A percentile compares a stretch with the other conserved stretches of the same genome.
phyloP scores from a whole-genome alignment of 2,797 vertebrate species.

The Gymnocypris eckloni region DNA sequence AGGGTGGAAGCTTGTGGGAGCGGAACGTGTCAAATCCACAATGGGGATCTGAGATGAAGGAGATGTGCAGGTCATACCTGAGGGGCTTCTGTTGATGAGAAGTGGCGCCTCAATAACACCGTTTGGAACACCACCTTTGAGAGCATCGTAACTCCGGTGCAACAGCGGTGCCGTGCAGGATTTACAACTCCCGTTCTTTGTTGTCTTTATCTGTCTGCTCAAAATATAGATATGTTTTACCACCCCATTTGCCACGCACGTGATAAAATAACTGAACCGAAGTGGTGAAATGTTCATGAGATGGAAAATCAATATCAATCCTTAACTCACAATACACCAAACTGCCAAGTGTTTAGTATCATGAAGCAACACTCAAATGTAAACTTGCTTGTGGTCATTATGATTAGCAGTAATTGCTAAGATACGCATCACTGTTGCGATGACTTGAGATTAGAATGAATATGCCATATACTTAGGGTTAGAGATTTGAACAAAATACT shows the following conservation, averaged over 20 bases:
- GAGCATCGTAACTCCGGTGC: slow-evolving; percentile 33
- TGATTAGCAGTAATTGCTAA: neutral
- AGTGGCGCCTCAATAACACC: slow-evolving; percentile 38
- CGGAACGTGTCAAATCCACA: slow-evolving; percentile 47
- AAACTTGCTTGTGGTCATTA: neutral
- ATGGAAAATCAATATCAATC: slow-evolving; percentile 38
- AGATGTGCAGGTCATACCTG: slow-evolving; percentile 44
- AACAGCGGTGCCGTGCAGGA: neutral
- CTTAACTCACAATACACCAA: slow-evolving; percentile 10
- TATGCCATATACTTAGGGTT: neutral
- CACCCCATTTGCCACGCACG: slow-evolving; percentile 28
- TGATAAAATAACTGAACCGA: slow-evolving; percentile 3
- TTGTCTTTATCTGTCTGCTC: slow-evolving; percentile 35
- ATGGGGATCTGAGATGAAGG: slow-evolving; percentile 32
- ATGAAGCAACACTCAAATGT: slow-evolving; percentile 6
- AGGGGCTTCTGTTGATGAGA: slow-evolving; percentile 48
- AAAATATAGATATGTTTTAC: slow-evolving; percentile 32
- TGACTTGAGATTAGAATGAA: neutral
- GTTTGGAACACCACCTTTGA: slow-evolving; percentile 39
- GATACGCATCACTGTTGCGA: neutral
- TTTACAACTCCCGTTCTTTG: slow-evolving; percentile 26
- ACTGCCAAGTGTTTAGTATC: neutral
- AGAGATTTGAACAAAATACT: neutral
- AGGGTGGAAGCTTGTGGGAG: slow-evolving; percentile 44
- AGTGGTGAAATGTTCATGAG: slow-evolving; percentile 25